Evolutionary conservation across 1,140 invertebrate species (phyloP).

Genomic region (Rhizoglyphus robini): DNA sequence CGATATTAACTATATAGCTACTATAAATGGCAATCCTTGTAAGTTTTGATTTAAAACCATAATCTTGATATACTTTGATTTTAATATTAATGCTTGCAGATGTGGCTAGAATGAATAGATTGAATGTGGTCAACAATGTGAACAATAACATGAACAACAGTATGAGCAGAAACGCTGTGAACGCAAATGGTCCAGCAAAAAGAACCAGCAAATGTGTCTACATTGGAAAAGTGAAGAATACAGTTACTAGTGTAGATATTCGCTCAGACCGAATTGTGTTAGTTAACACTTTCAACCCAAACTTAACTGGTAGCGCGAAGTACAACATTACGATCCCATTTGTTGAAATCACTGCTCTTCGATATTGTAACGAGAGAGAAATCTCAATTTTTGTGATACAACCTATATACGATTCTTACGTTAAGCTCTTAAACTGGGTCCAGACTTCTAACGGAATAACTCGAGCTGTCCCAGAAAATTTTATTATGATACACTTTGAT

Average conservation of each 20-base stretch:
- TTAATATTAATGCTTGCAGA: too few species aligned
- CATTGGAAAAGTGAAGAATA: background rate
- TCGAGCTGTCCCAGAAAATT: background rate
- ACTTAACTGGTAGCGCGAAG: background rate
- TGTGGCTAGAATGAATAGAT: too few species aligned
- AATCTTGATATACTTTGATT: too few species aligned
- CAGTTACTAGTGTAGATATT: background rate
- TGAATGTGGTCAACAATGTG: too few species aligned
- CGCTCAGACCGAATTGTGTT: background rate
- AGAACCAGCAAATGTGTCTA: background rate
- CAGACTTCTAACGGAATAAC: background rate
- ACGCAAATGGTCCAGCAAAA: too few species aligned
- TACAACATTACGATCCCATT: slow-evolving; percentile 17
- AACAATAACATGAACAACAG: too few species aligned
- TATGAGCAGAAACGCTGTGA: too few species aligned
- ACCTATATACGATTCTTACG: slow-evolving; percentile 5
- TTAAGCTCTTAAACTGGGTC: background rate
- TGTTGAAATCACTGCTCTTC: background rate
- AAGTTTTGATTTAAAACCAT: too few species aligned
- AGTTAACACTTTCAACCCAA: too few species aligned
- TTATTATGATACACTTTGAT: background rate
- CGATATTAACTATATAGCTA: too few species aligned
- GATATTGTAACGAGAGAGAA: background rate
- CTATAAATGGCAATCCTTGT: too few species aligned
- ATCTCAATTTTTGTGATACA: background rate